phyloP scores from a whole-genome alignment of 2,113 vertebrate species.

The Tor tambroides region DNA sequence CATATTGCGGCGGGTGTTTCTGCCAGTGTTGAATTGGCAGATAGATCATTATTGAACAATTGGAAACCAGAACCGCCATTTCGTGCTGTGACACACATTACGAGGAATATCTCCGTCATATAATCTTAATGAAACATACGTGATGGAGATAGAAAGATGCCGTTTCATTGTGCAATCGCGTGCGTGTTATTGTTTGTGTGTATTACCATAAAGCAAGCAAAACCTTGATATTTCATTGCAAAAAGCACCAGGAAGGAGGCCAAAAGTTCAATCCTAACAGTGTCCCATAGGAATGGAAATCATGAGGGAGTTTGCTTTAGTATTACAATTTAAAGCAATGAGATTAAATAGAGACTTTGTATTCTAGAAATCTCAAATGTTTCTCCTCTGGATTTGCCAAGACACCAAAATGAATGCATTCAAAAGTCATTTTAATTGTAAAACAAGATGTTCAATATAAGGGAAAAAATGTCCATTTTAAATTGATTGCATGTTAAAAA shows the following conservation, averaged over 20 bases:
- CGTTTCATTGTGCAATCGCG: neutral
- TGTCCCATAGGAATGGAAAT: neutral
- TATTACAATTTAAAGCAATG: neutral
- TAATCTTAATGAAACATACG: constrained; percentile 74
- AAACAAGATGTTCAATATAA: too few species aligned
- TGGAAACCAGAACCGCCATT: constrained; percentile 72
- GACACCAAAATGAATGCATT: neutral
- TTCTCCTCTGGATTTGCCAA: neutral
- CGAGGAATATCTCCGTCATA: constrained; percentile 74
- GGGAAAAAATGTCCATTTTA: neutral
- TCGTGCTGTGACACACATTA: constrained; percentile 78
- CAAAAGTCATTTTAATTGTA: neutral
- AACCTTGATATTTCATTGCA: neutral
- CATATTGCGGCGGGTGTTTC: constrained; percentile 72
- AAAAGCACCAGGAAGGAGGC: neutral
- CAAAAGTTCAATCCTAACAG: neutral
- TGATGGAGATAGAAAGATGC: constrained; percentile 62
- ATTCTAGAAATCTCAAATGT: neutral
- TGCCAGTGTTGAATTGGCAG: constrained; percentile 76
- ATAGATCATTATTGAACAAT: constrained; percentile 82
- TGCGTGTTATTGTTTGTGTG: neutral
- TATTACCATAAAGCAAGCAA: constrained; percentile 13
- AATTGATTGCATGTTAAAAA: neutral
- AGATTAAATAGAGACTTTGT: neutral
- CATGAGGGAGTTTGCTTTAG: neutral